Evolutionary conservation across 2,888 invertebrate genomes (phyloP).

Genomic region (Phragmatobia fuliginosa): DNA sequence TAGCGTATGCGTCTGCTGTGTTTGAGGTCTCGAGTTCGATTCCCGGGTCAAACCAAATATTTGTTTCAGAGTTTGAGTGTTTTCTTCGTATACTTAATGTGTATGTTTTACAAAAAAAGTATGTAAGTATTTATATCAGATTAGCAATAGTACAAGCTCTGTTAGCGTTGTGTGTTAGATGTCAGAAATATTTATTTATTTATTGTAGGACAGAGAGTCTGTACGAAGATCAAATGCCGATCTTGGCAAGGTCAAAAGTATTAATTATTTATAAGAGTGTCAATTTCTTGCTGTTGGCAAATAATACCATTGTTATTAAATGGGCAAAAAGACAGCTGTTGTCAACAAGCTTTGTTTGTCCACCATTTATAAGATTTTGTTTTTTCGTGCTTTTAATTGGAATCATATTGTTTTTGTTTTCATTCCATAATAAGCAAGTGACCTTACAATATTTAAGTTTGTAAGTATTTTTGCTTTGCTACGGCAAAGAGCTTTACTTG

Average conservation of each 20-base stretch:
- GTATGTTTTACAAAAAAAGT: too few relatives aligned
- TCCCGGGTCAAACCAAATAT: too few relatives aligned
- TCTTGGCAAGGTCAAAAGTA: neutral
- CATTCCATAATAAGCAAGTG: neutral
- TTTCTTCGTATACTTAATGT: too few relatives aligned
- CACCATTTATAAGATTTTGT: neutral
- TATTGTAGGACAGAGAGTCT: neutral
- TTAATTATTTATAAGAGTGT: neutral
- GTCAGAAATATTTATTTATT: too few relatives aligned
- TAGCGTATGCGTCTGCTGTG: too few relatives aligned
- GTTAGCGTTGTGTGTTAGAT: too few relatives aligned
- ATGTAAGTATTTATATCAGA: too few relatives aligned
- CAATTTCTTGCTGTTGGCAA: neutral
- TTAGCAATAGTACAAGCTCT: too few relatives aligned
- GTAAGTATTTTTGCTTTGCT: neutral
- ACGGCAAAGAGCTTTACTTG: neutral
- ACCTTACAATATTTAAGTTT: neutral
- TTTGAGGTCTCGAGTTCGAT: too few relatives aligned
- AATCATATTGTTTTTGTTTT: neutral
- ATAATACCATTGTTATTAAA: neutral
- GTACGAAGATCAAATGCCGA: conserved; percentile 2
- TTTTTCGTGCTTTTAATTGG: neutral
- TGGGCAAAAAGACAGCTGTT: neutral
- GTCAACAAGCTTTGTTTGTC: neutral
- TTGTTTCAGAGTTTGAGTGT: too few relatives aligned